Evolutionary conservation across 2,797 vertebrate genomes (phyloP), one percentile per base, ranked within the genome.

Genomic region (Acestrorhynchus altus): DNA sequence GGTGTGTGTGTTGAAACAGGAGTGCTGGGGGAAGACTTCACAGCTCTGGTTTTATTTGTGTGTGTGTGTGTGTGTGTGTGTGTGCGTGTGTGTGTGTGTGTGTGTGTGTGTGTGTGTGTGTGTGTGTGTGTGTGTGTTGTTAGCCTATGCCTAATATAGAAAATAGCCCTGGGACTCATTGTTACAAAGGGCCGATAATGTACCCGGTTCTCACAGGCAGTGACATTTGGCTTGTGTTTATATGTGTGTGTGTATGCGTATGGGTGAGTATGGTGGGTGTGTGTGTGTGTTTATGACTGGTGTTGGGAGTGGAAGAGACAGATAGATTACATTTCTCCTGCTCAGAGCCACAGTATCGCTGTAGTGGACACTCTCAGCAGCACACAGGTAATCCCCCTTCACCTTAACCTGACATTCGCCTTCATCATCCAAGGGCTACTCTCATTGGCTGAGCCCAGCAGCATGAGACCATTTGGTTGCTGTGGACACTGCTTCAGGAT

Each of bases 341-440:
- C 59, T 65, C 61, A 18, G 66, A 65, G 67, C 39, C 35, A 9
- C 70, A 40, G 65, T 70, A 64, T 70, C 65, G 46, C 65, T 46
- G 15, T 10, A 65, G 26, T 52, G 67, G 76, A 78, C 76, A 76
- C 77, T 47, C 81, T 86, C 20, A 63, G 52, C 85, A 79, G 57
- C 28, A 35, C 63, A 74, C 80, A 86, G 84, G 87, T 88, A 90
- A 89, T 88, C 85, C 83, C 69, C 59, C 54, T 61, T 66, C 68
- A 77, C 81, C 52, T 22, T 80, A 52, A 86, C 49, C 79, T 65
- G 80, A 88, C 84, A 87, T 89, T 83, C 88, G 22, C 24, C 75
- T 82, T 71, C 24, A 75, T 70, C 65, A 61, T 69, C 72, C 51
- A 7, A 56, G n/a, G 35, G 54, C 54, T 68, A 80, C 80, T 83